phyloP scores from a whole-genome alignment of 2,888 invertebrate genomes.

The Panzeria rudis region DNA sequence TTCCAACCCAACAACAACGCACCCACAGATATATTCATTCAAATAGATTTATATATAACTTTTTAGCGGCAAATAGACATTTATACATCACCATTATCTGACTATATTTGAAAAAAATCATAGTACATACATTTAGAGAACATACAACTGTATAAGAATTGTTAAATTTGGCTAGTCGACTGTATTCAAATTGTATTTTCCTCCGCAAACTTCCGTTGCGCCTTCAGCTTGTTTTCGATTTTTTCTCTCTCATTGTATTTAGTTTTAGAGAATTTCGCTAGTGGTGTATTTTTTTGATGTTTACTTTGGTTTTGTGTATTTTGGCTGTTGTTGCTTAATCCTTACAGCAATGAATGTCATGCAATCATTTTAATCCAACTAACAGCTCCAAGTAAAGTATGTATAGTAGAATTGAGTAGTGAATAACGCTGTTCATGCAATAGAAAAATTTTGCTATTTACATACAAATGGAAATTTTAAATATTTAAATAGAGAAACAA shows the following conservation, averaged over 20 bases:
- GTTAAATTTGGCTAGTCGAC: slow-evolving; percentile 54
- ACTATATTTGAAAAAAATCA: slow-evolving; percentile 29
- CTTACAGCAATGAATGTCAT: slow-evolving; percentile 69
- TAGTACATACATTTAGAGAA: neutral
- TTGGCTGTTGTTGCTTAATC: slow-evolving; percentile 67
- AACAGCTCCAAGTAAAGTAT: slow-evolving; percentile 42
- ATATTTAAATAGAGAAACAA: slow-evolving; percentile 43
- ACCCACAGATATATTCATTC: neutral
- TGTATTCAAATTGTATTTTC: slow-evolving; percentile 60
- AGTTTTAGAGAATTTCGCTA: slow-evolving; percentile 52
- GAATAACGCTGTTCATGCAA: neutral
- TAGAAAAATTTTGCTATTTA: slow-evolving; percentile 27
- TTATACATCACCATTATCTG: slow-evolving; percentile 49
- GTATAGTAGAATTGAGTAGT: neutral
- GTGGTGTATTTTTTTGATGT: slow-evolving; percentile 40
- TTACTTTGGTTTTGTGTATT: slow-evolving; percentile 58
- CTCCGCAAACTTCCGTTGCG: slow-evolving; percentile 52
- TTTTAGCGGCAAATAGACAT: slow-evolving; percentile 41
- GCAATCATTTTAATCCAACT: slow-evolving; percentile 69
- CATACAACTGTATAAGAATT: slow-evolving; percentile 11
- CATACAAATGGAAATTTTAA: slow-evolving; percentile 58
- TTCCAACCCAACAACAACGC: slow-evolving; percentile 5
- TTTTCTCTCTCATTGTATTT: slow-evolving; percentile 19
- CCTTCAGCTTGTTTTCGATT: slow-evolving; percentile 33
- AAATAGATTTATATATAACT: neutral